Evolutionary conservation across 2,797 vertebrate genomes (phyloP).

Genomic region (Amniataba percoides): DNA sequence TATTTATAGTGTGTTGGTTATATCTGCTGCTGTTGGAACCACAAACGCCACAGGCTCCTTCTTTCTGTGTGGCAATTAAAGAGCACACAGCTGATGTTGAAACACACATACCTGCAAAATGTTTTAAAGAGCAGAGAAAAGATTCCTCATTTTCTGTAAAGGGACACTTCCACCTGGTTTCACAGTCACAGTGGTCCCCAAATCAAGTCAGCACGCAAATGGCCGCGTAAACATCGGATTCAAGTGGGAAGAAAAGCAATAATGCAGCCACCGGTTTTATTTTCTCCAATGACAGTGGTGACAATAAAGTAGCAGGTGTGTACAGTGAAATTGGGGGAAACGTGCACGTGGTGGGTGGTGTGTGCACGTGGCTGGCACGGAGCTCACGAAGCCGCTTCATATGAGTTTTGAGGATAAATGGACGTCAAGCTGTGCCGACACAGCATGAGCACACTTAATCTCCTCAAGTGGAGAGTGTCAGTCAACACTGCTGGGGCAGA

Average conservation of each 20-base stretch:
- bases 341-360: conserved; percentile 21
- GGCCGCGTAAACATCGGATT: conserved; percentile 12
- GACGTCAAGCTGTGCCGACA: conserved; percentile 72
- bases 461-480: conserved; percentile 76
- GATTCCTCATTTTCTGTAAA: background rate
- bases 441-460: conserved; percentile 79
- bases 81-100: conserved; percentile 43
- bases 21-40: conserved; percentile 64
- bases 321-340: conserved; percentile 14
- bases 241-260: background rate
- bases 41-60: conserved; percentile 52
- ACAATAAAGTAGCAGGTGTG: conserved; percentile 37
- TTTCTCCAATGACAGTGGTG: conserved; percentile 28
- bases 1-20: conserved; percentile 66
- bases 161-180: background rate
- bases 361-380: conserved; percentile 33
- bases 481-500: conserved; percentile 73
- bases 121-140: conserved; percentile 34
- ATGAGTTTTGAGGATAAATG: conserved; percentile 78
- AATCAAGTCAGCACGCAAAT: conserved; percentile 9
- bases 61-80: conserved; percentile 55
- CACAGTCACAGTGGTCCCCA: background rate
- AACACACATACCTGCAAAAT: conserved; percentile 41
- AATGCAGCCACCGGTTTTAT: background rate
- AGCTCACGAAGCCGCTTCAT: conserved; percentile 59